Conservation (phyloP, 2,113 vertebrate genomes). For the Scolopax mira region DNA sequence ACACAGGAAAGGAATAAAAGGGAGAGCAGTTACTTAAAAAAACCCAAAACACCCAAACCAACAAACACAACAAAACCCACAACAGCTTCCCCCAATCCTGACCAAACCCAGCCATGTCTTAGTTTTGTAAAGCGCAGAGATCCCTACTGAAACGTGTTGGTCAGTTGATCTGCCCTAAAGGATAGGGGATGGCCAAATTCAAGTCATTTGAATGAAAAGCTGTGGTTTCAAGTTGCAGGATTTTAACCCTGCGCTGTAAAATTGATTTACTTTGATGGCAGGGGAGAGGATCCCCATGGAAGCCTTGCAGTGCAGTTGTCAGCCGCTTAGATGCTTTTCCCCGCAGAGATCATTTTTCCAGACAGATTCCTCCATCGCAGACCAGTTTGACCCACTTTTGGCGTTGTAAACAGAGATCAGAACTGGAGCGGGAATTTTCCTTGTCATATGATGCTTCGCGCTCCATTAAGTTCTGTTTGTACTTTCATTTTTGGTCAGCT, state of each 20-base stretch:
- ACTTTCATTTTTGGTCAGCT: constrained; percentile 40
- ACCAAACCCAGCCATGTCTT: not conserved
- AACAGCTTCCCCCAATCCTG: not conserved
- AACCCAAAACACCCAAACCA: not conserved
- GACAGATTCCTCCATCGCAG: not conserved
- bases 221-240: not conserved
- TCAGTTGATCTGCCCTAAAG: not conserved
- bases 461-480: constrained; percentile 50
- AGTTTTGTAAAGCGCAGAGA: not conserved
- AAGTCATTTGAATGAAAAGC: not conserved
- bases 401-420: constrained; percentile 35
- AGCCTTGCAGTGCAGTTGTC: not conserved
- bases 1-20: not conserved
- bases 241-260: not conserved
- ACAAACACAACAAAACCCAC: not conserved
- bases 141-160: not conserved
- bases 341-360: not conserved
- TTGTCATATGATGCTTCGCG: constrained; percentile 41
- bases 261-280: not conserved
- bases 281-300: not conserved
- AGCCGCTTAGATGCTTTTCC: constrained; percentile 3
- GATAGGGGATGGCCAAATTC: not conserved
- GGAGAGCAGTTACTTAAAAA: not conserved
- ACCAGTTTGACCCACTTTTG: constrained; percentile 48
- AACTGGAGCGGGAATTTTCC: constrained; percentile 50